Conservation (phyloP, 2,888 invertebrate genomes). For the Metacarcinus magister region DNA sequence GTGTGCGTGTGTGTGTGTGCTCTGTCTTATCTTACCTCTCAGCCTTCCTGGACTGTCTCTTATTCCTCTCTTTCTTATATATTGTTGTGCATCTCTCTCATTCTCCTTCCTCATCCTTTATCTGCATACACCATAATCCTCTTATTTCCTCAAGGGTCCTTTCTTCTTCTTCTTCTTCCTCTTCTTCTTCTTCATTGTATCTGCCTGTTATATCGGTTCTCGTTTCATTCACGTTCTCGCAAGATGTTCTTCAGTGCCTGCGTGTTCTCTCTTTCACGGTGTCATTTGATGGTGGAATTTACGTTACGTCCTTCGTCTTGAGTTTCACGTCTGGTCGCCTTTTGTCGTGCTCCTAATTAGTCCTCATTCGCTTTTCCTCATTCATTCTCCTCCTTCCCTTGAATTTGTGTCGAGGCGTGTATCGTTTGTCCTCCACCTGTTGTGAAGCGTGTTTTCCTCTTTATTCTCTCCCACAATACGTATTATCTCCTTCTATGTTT, state of each 20-base stretch:
- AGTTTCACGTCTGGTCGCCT: background rate
- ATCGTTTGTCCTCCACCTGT: conserved; percentile 26
- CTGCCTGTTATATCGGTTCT: background rate
- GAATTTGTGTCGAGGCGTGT: background rate
- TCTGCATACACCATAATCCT: conserved; percentile 34
- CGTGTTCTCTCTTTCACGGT: background rate
- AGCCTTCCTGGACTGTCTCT: background rate
- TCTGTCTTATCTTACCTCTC: background rate
- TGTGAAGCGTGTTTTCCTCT: background rate
- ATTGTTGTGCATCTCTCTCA: background rate
- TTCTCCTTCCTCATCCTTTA: background rate
- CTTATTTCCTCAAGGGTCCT: background rate
- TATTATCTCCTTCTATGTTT: background rate
- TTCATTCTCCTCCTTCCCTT: background rate
- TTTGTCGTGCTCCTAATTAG: background rate
- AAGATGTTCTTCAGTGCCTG: background rate
- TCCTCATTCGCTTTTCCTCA: background rate
- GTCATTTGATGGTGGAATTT: background rate
- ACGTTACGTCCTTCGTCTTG: background rate
- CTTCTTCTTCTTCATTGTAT: background rate
- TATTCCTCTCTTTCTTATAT: background rate
- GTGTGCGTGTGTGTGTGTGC: background rate
- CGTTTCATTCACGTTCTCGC: background rate
- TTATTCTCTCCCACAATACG: background rate
- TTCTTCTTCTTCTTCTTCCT: too few species aligned